Percentiles rank a stretch among this genome's conserved stretches.
phyloP scores from a whole-genome alignment of 2,888 invertebrate species.

The Apodemia duryi region DNA sequence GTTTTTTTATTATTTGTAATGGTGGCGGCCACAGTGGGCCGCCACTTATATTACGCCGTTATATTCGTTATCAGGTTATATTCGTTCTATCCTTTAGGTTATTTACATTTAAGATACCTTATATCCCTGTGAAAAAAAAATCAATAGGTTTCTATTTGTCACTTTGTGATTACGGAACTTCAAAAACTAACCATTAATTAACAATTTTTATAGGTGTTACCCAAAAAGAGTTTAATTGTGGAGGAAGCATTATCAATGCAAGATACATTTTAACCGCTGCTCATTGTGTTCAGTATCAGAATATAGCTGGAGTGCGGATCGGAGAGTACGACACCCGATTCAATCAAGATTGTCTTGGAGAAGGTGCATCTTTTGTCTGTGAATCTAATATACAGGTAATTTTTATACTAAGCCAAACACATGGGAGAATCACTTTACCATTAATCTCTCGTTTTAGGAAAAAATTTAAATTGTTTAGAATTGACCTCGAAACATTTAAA shows the following conservation, averaged over 20 bases:
- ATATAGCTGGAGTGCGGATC: constrained; percentile 25
- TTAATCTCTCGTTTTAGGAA: no score
- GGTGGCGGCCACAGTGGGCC: no score
- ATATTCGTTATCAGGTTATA: no score
- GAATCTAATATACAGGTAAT: constrained; percentile 18
- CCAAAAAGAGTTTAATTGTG: constrained; percentile 51
- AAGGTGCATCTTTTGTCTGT: constrained; percentile 7
- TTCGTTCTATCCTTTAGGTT: no score
- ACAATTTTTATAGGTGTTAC: neutral
- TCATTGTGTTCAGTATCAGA: constrained; percentile 48
- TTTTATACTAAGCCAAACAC: no score
- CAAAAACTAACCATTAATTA: no score
- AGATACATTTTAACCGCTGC: constrained; percentile 66
- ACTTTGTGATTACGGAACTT: no score
- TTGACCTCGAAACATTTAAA: no score
- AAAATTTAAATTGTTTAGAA: no score
- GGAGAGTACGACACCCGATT: constrained; percentile 26
- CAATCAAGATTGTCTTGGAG: constrained; percentile 16
- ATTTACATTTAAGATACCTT: neutral
- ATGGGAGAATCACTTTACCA: no score
- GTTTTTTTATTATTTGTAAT: no score
- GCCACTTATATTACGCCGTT: no score
- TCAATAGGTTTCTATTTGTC: neutral
- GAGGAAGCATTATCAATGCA: constrained; percentile 60
- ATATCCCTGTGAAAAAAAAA: neutral